Base-by-base conservation (phyloP, 1,140 invertebrate species). In the Drosophila mayri region DNA sequence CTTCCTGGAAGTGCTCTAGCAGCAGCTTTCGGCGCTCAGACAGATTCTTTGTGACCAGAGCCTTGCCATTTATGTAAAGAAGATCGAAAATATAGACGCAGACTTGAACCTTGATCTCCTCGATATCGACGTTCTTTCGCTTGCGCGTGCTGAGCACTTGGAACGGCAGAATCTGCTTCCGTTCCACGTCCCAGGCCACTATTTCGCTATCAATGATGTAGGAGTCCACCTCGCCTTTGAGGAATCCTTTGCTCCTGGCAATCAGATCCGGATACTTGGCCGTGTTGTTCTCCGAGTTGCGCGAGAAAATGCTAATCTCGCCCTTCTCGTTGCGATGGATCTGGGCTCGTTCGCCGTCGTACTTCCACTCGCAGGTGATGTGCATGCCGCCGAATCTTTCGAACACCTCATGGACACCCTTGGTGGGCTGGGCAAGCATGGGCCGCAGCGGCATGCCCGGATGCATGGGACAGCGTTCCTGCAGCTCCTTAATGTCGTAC, bases 281-380 rank as follows among this genome's bases (percentile, higher is more conserved):
- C 0, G 99, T 99, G 93, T 99, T 99, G 92, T 99, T 96, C 94
- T 99, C 99, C 92, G 99, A 99, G 94, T 99, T 99, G 60, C 99
- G 94, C 92, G 98, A 99, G 93, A 97, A 99, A 67, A 99, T 97
- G 50, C 91, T 95, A 2, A 98, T 94, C 16, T 94, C 94, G 1
- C 96, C 95, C 77, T 96, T 93, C 46, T 96, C 94, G 30, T 94
- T 81, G 1, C 96, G 92, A 88, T 98, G 97, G 79, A 98, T 97
- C 95, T 99, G 99, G 6, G 98, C 99, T 91, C 99, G 94, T 94
- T 99, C 99, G 6, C 99, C 99, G 93, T 99, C 99, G 93, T 99
- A 99, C 93, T 99, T 99, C 95, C 96, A 99, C 94, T 99, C 99
- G 93, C 99, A 99, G 4, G 99, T 99, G 90, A 99, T 99, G 86